Evolutionary conservation across 2,888 invertebrate species (phyloP).

Genomic region (Mesochorus sp.): DNA sequence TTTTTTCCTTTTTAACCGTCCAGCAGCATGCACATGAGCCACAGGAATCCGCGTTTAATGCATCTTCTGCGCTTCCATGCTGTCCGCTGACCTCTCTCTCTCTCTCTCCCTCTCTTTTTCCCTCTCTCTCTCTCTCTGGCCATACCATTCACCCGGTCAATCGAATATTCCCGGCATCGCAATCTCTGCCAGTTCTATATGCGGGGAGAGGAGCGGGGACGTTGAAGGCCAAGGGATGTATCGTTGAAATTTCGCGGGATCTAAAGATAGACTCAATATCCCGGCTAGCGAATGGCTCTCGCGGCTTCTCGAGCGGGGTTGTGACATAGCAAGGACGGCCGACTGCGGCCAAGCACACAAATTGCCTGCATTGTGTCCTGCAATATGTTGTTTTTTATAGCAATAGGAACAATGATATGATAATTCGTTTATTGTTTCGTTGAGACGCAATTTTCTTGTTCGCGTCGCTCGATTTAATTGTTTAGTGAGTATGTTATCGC

Average conservation of each 20-base stretch:
- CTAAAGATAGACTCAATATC: constrained; percentile 49
- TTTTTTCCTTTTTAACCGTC: no score
- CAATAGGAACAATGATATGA: no score
- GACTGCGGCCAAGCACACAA: constrained; percentile 23
- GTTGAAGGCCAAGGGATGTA: constrained; percentile 33
- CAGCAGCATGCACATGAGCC: background rate
- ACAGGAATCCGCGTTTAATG: constrained; percentile 32
- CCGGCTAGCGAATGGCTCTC: constrained; percentile 31
- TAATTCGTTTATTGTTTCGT: background rate
- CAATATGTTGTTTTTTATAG: background rate
- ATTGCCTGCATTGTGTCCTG: no score
- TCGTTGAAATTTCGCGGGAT: constrained; percentile 49
- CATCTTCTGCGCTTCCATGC: constrained; percentile 13
- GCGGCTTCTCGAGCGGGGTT: constrained; percentile 27
- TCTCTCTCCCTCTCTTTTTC: background rate
- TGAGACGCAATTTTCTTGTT: background rate
- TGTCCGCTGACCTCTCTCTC: background rate
- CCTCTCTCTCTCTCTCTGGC: background rate
- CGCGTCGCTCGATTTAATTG: no score
- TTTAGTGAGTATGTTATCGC: no score
- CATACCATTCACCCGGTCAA: constrained; percentile 1
- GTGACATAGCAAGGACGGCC: constrained; percentile 46
- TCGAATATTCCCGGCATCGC: constrained; percentile 23
- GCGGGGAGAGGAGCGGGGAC: no score
- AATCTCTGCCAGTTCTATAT: constrained; percentile 31